A percentile compares a stretch with the other conserved stretches of the same genome.
Evolutionary conservation across 2,113 vertebrate genomes (phyloP).

Genomic region (Seriola quinqueradiata): DNA sequence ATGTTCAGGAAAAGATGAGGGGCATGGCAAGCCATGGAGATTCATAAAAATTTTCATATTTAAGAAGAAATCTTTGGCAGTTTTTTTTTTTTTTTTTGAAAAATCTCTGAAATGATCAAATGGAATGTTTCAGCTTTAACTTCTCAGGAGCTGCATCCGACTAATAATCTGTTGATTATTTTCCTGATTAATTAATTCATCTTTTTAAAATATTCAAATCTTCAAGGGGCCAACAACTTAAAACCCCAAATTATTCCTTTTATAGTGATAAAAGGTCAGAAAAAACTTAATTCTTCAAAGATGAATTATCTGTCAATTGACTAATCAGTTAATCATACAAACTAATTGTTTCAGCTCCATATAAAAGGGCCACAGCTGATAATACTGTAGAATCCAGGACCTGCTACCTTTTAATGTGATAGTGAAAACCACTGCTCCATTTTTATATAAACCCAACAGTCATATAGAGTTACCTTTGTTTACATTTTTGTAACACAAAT

Average conservation of each 20-base stretch:
- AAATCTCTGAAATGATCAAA: neutral
- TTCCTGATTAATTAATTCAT: neutral
- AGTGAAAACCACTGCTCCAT: neutral
- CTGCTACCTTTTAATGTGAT: neutral
- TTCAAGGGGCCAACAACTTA: too few relatives aligned
- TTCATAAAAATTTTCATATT: neutral
- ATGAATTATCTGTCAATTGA: neutral
- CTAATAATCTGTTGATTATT: neutral
- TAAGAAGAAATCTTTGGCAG: neutral
- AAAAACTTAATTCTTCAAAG: too few relatives aligned
- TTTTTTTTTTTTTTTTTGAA: too few relatives aligned
- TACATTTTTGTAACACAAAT: neutral
- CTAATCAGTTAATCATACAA: neutral
- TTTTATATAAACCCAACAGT: constrained; percentile 2
- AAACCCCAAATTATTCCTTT: too few relatives aligned
- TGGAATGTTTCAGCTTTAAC: neutral
- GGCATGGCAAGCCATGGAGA: neutral
- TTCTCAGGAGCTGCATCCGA: neutral
- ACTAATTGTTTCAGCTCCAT: neutral
- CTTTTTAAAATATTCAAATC: too few relatives aligned
- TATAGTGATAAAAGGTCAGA: too few relatives aligned
- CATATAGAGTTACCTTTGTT: constrained; percentile 10
- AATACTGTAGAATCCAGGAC: neutral
- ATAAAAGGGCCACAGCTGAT: neutral
- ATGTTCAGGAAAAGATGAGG: neutral